Base-by-base conservation (phyloP, 2,888 invertebrate genomes). In the Cancer borealis region DNA sequence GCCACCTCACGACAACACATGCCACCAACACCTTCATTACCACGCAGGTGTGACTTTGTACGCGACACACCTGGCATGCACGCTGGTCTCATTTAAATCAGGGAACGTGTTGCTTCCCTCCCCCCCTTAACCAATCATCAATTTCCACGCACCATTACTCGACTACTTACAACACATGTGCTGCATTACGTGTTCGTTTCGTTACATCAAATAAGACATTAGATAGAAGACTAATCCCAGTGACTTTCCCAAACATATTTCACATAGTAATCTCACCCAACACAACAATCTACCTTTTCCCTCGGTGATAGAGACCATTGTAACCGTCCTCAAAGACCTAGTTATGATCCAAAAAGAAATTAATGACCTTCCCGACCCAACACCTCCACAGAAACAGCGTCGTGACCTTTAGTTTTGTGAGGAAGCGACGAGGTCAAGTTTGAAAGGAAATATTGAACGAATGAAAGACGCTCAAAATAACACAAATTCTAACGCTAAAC, bases 311-410 rank as follows among this genome's bases (percentile, higher is more conserved):
- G 39, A 84, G 12, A 14, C 84, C 30, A 84, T 39, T 39, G 84
- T 39, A 10, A 30, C 84, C 84, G 84, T 84, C 84, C 84, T 84
- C 39, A 84, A 39, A 84, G 84, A 84, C 84, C 84, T 84, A 84
- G 14, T 84, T 84, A 84, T 84, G 84, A 84, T 39, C 84, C 84
- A 39, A 39, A 39, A 39, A 84, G 39, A 84, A 84, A 39, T 39
- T 84, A 84, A 84, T 84, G 84, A 30, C 90, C 49, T 26, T 54
- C 54, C 39, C 84, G 1, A 10, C 90, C 26, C 84, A 8, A 30
- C 73, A 73, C 84, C 84, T n/a, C 84, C n/a, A 30, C 5, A 84
- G 39, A 39, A 84, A 30, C 39, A 30, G 84, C 84, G 39, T 84
- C 84, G 39, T 84, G 84, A 84, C 84, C 84, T 39, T 84, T 84